phyloP scores from a whole-genome alignment of 1,140 invertebrate genomes.

The Drosophila murphyi region DNA sequence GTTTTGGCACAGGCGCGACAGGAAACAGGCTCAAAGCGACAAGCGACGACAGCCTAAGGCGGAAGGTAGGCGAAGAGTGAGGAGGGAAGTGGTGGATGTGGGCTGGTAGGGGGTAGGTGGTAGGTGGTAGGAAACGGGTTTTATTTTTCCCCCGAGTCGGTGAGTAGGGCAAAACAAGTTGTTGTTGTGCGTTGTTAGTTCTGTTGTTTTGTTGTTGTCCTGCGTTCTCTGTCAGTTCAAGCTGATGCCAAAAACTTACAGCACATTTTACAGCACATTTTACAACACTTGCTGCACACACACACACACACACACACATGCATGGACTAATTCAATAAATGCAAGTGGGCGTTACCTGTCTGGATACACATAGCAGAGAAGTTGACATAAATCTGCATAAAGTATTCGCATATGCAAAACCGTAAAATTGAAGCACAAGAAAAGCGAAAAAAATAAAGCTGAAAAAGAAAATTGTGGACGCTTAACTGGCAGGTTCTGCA shows the following conservation, averaged over 20 bases:
- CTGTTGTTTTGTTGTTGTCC: constrained; percentile 47
- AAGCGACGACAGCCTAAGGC: constrained; percentile 43
- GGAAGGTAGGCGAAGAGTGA: background rate
- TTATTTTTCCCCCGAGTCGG: constrained; percentile 7
- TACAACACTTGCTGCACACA: constrained; percentile 67
- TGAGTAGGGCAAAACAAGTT: constrained; percentile 75
- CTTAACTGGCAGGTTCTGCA: constrained; percentile 70
- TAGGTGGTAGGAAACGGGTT: background rate
- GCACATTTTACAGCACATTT: constrained; percentile 47
- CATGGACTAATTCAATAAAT: constrained; percentile 77
- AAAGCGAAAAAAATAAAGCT: constrained; percentile 7
- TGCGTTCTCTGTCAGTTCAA: constrained; percentile 54
- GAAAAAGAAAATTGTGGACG: constrained; percentile 32
- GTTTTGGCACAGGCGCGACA: constrained; percentile 57
- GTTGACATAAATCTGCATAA: constrained; percentile 83
- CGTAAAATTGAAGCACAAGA: constrained; percentile 25
- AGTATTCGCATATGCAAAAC: constrained; percentile 80
- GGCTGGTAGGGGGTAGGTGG: background rate
- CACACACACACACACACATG: constrained; percentile 46
- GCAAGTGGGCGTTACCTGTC: constrained; percentile 52
- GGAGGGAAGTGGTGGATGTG: background rate
- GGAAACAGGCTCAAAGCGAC: constrained; percentile 68
- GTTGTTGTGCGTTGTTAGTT: constrained; percentile 50
- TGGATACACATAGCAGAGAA: constrained; percentile 71
- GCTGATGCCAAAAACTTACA: constrained; percentile 57